Evolutionary conservation across 2,113 vertebrate genomes (phyloP).

Genomic region (Fulmarus glacialis): DNA sequence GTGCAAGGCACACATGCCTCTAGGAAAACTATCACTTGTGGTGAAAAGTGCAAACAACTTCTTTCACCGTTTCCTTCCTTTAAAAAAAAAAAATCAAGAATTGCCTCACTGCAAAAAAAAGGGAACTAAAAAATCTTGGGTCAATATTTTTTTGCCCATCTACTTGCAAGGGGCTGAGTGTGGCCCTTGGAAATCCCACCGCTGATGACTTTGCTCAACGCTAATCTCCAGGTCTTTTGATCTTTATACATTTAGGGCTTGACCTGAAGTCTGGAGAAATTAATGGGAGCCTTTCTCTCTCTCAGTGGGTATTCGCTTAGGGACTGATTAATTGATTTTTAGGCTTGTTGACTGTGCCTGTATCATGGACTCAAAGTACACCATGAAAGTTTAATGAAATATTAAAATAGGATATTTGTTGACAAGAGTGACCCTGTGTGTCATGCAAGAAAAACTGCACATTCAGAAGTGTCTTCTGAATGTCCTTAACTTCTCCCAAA

Average conservation of each 20-base stretch:
- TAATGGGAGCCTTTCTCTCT: conserved; percentile 37
- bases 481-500: not conserved
- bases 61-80: not conserved
- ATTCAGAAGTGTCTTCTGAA: not conserved
- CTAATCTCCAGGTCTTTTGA: conserved; percentile 40
- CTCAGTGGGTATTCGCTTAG: conserved; percentile 18
- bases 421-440: conserved; percentile 58
- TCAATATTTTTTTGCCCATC: not conserved
- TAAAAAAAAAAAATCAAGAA: not conserved
- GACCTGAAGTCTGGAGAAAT: conserved; percentile 38
- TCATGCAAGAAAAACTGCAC: conserved; percentile 48
- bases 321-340: conserved; percentile 61
- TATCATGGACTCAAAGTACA: not conserved
- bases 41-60: not conserved
- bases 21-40: not conserved
- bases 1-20: not conserved
- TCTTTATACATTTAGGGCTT: conserved; percentile 52
- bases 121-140: not conserved
- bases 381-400: conserved; percentile 66
- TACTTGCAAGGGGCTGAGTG: not conserved
- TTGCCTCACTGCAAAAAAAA: not conserved
- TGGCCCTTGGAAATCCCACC: conserved; percentile 9
- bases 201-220: conserved; percentile 30
- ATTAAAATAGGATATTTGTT: conserved; percentile 58
- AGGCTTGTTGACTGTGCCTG: conserved; percentile 18